A percentile compares a stretch with the other conserved stretches of the same genome.
phyloP scores from a whole-genome alignment of 92 coral and sea anemone genomes.

The Scolanthus callimorphus region DNA sequence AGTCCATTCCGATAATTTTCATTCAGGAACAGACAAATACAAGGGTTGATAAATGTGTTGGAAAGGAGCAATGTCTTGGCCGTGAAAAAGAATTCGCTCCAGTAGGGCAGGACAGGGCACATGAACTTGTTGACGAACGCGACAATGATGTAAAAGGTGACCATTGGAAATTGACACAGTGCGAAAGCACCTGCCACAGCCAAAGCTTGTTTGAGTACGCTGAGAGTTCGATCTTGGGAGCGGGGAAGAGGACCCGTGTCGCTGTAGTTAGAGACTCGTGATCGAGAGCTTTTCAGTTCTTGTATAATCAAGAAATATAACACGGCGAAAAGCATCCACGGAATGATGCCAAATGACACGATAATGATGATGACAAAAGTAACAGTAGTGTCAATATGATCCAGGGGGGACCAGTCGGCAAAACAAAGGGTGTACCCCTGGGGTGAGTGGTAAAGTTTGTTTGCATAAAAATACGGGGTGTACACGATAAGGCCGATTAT shows the following conservation, averaged over 20 bases:
- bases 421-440: constrained; percentile 3
- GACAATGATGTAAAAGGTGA: constrained; percentile 7
- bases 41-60: constrained; percentile 20
- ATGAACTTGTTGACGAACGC: constrained; percentile 11
- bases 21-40: constrained; percentile 27
- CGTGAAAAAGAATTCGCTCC: constrained; percentile 11
- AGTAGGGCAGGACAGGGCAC: constrained; percentile 27
- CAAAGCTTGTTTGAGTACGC: constrained; percentile 31
- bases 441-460: not conserved
- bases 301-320: constrained; percentile 12
- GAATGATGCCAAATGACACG: constrained; percentile 12
- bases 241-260: not conserved
- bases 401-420: constrained; percentile 18
- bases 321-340: constrained; percentile 24
- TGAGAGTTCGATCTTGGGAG: constrained; percentile 5
- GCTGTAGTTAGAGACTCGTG: constrained; percentile 11
- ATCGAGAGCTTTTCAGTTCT: constrained; percentile 13
- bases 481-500: constrained; percentile 11
- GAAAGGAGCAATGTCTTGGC: constrained; percentile 14
- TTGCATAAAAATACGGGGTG: constrained; percentile 13
- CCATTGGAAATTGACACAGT: constrained; percentile 14
- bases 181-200: constrained; percentile 12
- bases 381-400: constrained; percentile 4
- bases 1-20: constrained; percentile 34
- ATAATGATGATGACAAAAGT: constrained; percentile 1